phyloP scores from a whole-genome alignment of 2,888 invertebrate genomes.

The Mythimna loreyi region DNA sequence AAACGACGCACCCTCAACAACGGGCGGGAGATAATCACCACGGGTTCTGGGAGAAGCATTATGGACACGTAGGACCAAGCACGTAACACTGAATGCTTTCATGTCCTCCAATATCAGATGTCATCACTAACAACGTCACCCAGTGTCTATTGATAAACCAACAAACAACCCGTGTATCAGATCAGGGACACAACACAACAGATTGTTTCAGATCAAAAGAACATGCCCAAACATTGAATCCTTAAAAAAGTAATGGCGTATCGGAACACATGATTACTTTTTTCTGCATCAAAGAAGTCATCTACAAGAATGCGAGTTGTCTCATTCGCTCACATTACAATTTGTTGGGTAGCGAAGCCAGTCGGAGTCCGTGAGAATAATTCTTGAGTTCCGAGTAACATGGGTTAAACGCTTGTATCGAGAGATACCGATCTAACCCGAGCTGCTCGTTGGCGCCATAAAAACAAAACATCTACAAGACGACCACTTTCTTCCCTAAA shows the following conservation, averaged over 20 bases:
- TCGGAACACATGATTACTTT: slow-evolving; percentile 61
- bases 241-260: slow-evolving; percentile 56
- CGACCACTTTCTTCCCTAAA: slow-evolving; percentile 90
- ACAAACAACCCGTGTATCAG: slow-evolving; percentile 64
- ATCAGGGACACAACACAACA: slow-evolving; percentile 54
- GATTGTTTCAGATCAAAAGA: slow-evolving; percentile 43
- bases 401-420: slow-evolving; percentile 90
- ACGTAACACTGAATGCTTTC: slow-evolving; percentile 72
- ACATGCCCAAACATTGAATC: slow-evolving; percentile 28
- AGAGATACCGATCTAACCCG: slow-evolving; percentile 89
- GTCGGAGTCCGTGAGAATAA: slow-evolving; percentile 86
- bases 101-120: slow-evolving; percentile 69
- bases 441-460: slow-evolving; percentile 89
- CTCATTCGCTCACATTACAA: slow-evolving; percentile 82
- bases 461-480: slow-evolving; percentile 89
- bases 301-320: slow-evolving; percentile 70
- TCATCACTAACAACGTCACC: slow-evolving; percentile 65
- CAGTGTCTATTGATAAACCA: slow-evolving; percentile 56
- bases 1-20: slow-evolving; percentile 78
- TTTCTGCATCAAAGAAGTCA: slow-evolving; percentile 62
- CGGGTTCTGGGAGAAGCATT: slow-evolving; percentile 74
- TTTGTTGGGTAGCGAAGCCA: slow-evolving; percentile 81
- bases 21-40: slow-evolving; percentile 69
- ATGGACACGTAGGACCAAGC: slow-evolving; percentile 75
- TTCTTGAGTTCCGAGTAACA: slow-evolving; percentile 87